Evolutionary conservation across 1,140 invertebrate genomes (phyloP), one percentile per base, ranked within the genome.

Genomic region (Ips nitidus): DNA sequence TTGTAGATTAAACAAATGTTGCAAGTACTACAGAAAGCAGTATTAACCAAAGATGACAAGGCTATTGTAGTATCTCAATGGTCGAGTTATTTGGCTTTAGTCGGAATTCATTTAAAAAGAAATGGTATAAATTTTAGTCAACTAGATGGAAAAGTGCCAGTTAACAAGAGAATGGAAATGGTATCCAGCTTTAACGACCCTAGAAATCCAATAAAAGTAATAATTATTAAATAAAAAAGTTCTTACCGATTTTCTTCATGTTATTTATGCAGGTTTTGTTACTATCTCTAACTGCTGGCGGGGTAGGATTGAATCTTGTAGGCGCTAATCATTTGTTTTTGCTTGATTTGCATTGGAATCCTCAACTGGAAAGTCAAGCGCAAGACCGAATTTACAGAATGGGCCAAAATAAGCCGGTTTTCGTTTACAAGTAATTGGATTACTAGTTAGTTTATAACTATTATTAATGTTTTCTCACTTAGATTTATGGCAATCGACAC

Each of bases 281-380:
- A 40, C 81, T 98, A 0, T 97, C 94, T 0, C 81, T 98, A 57
- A 90, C 88, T 56, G 94, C 94, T 66, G 95, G 95, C 59, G 95
- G 95, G 39, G 94, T 96, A 50, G 95, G 95, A 5, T 82, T 97
- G 3, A 97, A 98, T 83, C 81, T 98, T 39, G 86, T 94, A 68
- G 94, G 94, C 36, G 95, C 87, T 0, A 97, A 94, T 84, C 93
- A 97, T 81, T 82, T 98, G 5, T 87, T 98, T 52, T 77, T 98
- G 2, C 76, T 96, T 1, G 96, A 98, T 81, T 84, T 94, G 58
- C 95, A 98, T 80, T 98, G 95, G 95, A 98, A 98, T 84, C 95
- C 95, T 0, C 94, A 97, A 74, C 82, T 97, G 38, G 95, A 97
- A 82, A 83, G 89, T 3, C 95, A 98, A 80, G 94, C 95, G 0